phyloP scores from a whole-genome alignment of 2,888 invertebrate genomes.

The Rhyacophila evoluta region DNA sequence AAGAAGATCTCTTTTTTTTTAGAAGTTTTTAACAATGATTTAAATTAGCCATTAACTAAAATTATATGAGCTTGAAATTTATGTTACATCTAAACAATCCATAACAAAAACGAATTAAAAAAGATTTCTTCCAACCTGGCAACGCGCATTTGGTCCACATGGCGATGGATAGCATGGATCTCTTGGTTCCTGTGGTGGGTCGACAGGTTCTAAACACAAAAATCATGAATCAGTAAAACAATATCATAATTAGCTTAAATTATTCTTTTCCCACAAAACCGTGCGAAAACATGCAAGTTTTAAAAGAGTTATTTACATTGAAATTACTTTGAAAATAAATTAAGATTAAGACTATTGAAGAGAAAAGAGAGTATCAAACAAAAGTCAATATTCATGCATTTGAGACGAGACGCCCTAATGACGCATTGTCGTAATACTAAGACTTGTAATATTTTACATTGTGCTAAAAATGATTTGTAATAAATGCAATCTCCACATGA shows the following conservation, averaged over 20 bases:
- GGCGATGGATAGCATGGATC: conserved; percentile 90
- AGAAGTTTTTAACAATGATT: too few species aligned
- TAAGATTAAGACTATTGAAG: conserved; percentile 11
- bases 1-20: too few species aligned
- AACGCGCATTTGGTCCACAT: conserved; percentile 85
- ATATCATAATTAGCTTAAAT: neutral
- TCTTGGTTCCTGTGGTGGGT: conserved; percentile 63
- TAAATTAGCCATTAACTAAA: too few species aligned
- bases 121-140: conserved; percentile 71
- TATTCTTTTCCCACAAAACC: neutral
- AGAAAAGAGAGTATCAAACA: conserved; percentile 11
- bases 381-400: conserved; percentile 28
- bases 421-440: neutral
- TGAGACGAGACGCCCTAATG: neutral
- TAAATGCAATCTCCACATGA: conserved; percentile 56
- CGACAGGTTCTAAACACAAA: conserved; percentile 62
- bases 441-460: neutral
- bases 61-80: too few species aligned
- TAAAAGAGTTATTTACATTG: conserved; percentile 12
- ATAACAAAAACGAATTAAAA: too few species aligned
- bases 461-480: too few species aligned
- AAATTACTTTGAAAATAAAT: neutral
- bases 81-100: too few species aligned
- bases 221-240: conserved; percentile 55
- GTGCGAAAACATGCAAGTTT: conserved; percentile 23